Evolutionary conservation across 2,797 vertebrate species (phyloP).

Genomic region (Setipinna tenuifilis): DNA sequence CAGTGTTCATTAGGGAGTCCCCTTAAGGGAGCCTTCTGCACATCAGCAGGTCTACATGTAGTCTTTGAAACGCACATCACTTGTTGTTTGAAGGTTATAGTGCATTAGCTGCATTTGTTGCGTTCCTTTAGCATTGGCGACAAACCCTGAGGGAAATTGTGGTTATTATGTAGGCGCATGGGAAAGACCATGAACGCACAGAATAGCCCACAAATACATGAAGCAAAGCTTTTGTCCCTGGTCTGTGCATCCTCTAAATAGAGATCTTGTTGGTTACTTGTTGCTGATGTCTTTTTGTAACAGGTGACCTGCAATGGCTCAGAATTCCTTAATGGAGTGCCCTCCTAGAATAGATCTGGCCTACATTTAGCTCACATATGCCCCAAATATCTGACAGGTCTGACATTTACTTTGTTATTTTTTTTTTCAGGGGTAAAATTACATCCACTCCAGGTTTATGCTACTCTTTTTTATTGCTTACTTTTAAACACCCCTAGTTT

Average conservation of each 20-base stretch:
- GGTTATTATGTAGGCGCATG: not conserved
- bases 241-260: not conserved
- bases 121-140: not conserved
- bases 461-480: no score
- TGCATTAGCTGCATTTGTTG: not conserved
- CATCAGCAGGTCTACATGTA: not conserved
- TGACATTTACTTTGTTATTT: no score
- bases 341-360: not conserved
- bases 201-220: no score
- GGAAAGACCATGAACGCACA: not conserved
- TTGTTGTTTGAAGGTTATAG: not conserved
- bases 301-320: not conserved
- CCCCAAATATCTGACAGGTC: no score
- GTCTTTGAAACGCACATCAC: not conserved
- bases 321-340: not conserved
- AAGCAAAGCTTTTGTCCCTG: no score
- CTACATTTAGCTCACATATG: not conserved
- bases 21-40: slow-evolving; percentile 29
- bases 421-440: no score
- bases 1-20: not conserved
- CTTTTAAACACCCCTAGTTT: no score
- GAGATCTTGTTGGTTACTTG: not conserved
- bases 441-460: no score
- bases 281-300: not conserved
- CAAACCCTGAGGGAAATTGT: not conserved